These are phyloP conservation scores for Ganaspis sp. DNA, from an alignment of 1,140 invertebrate species.

Conservation along the genomic window DNA sequence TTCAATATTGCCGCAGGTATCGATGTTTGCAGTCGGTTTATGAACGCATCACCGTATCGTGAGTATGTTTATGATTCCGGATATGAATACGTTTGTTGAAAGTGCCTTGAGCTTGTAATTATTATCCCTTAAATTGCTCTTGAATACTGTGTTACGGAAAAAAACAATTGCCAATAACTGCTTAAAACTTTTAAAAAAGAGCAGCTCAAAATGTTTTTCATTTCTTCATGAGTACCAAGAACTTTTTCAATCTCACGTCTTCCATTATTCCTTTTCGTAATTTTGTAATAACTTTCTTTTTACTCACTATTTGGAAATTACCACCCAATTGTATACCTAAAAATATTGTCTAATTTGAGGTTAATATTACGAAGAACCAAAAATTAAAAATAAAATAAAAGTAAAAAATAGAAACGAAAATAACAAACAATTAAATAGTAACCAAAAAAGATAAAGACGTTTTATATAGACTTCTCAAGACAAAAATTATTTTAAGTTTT, in stretches of 20 bases:
- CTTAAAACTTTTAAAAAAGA: not conserved
- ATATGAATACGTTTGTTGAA: not conserved
- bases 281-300: no score
- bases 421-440: no score
- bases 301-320: no score
- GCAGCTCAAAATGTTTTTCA: not conserved
- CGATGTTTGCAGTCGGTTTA: conserved; percentile 35
- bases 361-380: no score
- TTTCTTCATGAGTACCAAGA: not conserved
- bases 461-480: no score
- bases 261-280: no score
- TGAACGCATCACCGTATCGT: not conserved
- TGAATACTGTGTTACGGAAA: conserved; percentile 21
- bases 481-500: no score
- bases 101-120: conserved; percentile 22
- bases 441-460: no score
- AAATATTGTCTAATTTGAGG: no score
- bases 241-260: not conserved
- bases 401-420: no score
- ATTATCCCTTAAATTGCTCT: conserved; percentile 24
- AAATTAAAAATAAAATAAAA: no score
- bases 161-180: not conserved
- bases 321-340: no score
- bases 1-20: conserved; percentile 42
- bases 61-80: conserved; percentile 2